Evolutionary conservation across 2,113 vertebrate species (phyloP).

Genomic region (Anseranas semipalmata): DNA sequence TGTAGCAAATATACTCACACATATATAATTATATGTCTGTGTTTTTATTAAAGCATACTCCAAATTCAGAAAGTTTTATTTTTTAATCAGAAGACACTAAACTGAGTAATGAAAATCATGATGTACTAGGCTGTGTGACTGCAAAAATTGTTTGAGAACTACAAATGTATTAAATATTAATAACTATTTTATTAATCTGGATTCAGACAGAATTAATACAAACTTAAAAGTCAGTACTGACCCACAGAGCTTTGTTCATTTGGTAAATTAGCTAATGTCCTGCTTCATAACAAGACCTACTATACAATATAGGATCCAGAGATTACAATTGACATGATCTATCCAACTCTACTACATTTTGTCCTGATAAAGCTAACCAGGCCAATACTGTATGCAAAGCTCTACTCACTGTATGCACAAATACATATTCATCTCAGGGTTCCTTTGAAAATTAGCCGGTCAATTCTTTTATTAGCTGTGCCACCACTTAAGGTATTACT

Average conservation of each 20-base stretch:
- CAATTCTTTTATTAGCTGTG: not conserved
- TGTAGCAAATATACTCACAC: not conserved
- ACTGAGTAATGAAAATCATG: not conserved
- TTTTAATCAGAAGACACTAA: not conserved
- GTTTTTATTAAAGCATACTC: not conserved
- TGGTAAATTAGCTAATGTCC: not conserved
- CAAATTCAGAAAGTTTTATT: not conserved
- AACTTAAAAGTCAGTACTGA: not conserved
- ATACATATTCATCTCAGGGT: not conserved
- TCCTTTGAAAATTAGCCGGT: not conserved
- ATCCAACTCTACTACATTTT: not conserved
- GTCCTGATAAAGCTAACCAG: not conserved
- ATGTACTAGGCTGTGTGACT: not conserved
- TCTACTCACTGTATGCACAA: not conserved
- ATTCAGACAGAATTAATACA: not conserved
- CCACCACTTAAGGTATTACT: not conserved
- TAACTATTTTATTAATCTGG: not conserved
- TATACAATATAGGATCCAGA: not conserved
- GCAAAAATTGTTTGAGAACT: not conserved
- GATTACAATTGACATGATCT: not conserved
- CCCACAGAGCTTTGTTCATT: not conserved
- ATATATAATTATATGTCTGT: not conserved
- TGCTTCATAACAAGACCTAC: not conserved
- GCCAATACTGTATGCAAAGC: not conserved
- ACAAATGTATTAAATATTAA: not conserved